A percentile compares a stretch with the other conserved stretches of the same genome.
These are phyloP conservation scores for Cyprinodon brontotheroides DNA, from an alignment of 2,113 vertebrate genomes.

Conservation along the genomic window DNA sequence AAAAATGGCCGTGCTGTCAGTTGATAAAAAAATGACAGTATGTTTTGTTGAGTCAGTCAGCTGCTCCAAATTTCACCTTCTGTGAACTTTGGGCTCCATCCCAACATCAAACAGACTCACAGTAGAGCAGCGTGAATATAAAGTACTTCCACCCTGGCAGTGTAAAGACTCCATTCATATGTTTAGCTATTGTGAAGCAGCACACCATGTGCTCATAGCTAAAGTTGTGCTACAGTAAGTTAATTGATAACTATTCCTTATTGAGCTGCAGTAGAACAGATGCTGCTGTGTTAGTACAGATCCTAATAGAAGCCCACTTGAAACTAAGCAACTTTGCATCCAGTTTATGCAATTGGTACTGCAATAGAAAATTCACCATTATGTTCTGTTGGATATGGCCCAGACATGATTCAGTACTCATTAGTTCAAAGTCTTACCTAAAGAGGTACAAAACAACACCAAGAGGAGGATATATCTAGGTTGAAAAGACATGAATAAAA, in stretches of 20 bases:
- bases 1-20: background rate
- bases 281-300: background rate
- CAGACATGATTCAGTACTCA: too few species aligned
- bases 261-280: background rate
- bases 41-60: background rate
- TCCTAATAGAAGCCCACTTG: background rate
- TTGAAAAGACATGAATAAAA: too few species aligned
- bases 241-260: slow-evolving; percentile 4
- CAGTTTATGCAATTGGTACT: too few species aligned
- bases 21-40: background rate
- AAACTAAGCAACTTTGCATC: background rate
- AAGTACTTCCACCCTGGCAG: background rate
- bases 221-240: background rate
- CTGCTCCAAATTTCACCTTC: background rate
- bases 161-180: background rate
- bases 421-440: too few species aligned
- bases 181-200: background rate
- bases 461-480: too few species aligned
- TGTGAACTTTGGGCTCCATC: background rate
- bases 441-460: too few species aligned
- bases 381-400: too few species aligned
- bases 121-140: background rate
- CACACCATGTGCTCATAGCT: background rate
- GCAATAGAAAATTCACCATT: too few species aligned
- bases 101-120: background rate